Evolutionary conservation across 2,888 invertebrate species (phyloP).

Genomic region (Epiblema foenella): DNA sequence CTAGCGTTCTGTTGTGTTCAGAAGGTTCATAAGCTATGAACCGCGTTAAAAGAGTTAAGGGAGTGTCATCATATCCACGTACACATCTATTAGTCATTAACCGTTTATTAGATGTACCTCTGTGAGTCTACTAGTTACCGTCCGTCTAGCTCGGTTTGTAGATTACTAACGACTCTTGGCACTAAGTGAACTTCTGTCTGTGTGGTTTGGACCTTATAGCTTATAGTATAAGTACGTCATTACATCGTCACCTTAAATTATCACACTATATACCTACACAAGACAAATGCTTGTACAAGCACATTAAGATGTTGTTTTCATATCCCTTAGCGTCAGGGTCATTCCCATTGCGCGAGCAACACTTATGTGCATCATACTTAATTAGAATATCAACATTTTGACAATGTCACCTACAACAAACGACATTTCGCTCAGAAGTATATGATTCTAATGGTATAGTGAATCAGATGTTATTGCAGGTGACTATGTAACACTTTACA

Average conservation of each 20-base stretch:
- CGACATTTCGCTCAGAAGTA: neutral
- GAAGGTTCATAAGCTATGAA: too few species aligned
- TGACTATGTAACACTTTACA: neutral
- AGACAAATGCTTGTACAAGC: constrained; percentile 14
- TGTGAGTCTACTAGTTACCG: neutral
- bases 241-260: constrained; percentile 5
- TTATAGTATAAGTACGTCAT: neutral
- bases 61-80: neutral
- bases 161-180: neutral
- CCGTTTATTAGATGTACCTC: neutral
- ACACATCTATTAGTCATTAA: neutral
- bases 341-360: constrained; percentile 1
- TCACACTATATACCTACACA: constrained; percentile 15
- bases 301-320: constrained; percentile 17
- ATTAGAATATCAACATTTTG: constrained; percentile 1
- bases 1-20: too few species aligned
- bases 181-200: neutral
- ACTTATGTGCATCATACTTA: constrained; percentile 1
- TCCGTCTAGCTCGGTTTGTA: too few species aligned
- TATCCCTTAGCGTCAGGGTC: constrained; percentile 5
- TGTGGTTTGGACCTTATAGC: constrained; percentile 7
- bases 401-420: neutral
- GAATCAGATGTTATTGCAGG: neutral
- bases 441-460: neutral
- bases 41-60: too few species aligned